These are phyloP conservation scores for Harpagus bidentatus DNA, from an alignment of 2,113 vertebrate genomes.

Conservation along the genomic window DNA sequence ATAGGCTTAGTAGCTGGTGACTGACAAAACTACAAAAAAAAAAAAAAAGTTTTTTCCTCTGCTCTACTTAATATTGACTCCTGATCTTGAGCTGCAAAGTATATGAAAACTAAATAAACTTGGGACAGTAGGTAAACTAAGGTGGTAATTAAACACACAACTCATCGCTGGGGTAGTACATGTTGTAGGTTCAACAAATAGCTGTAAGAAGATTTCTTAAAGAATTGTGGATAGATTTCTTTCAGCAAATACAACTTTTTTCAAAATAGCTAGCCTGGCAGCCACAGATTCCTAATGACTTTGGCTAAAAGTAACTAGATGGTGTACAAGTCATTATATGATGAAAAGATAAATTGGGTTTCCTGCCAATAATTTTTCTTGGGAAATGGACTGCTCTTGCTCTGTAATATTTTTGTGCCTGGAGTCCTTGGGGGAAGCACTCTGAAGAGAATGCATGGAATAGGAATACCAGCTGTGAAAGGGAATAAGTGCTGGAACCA, in stretches of 20 bases:
- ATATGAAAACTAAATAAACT: neutral
- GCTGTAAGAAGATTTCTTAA: neutral
- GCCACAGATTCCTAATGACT: neutral
- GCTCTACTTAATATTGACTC: neutral
- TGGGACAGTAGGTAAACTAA: neutral
- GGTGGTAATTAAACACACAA: neutral
- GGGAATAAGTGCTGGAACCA: neutral
- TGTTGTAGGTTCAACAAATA: neutral
- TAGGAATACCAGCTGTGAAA: neutral
- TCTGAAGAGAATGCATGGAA: neutral
- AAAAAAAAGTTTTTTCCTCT: neutral
- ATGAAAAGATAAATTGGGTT: neutral
- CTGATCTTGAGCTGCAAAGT: neutral
- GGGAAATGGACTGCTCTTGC: neutral
- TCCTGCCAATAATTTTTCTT: neutral
- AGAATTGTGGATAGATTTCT: neutral
- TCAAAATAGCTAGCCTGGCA: neutral
- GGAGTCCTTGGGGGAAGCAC: neutral
- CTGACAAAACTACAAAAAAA: neutral
- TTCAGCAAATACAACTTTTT: neutral
- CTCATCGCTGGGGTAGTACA: neutral
- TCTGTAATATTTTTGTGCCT: neutral
- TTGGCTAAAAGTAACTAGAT: neutral
- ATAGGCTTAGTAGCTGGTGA: neutral
- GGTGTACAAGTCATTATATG: neutral